Evolutionary conservation across 2,113 vertebrate genomes (phyloP), one percentile per base, ranked within the genome.

Genomic region (Pelecanus crispus): DNA sequence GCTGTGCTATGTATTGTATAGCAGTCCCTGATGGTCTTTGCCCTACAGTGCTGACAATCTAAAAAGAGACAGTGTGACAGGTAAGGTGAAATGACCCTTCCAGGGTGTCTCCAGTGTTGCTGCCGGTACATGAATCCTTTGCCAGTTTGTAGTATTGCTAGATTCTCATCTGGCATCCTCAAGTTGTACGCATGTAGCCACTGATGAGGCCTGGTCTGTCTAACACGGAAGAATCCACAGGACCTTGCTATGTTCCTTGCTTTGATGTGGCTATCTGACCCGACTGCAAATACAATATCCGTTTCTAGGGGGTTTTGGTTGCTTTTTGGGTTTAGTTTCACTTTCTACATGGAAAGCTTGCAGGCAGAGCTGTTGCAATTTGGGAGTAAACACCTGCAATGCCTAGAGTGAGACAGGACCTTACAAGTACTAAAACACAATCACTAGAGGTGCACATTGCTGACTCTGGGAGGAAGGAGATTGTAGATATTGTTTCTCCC

Each of bases 171-270:
- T 55, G 49, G 17, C 49, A 29, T 74, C 42, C 22, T 66, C 12
- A 12, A 22, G 22, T 21, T 53, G 68, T 26, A 29, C 2, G 2
- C 0, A 0, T 34, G 1, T 3, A 17, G 42, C 32, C 8, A n/a
- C 47, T 25, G 25, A 5, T 38, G 53, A 56, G 36, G 29, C 42
- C 20, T 36, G 29, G 44, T 34, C 62, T 80, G 6, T 49, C 38
- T 20, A 14, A 28, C 28, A 45, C 3, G 17, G 38, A 50, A 78
- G 45, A 61, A 75, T 71, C 63, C 40, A 11, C 4, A n/a, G 18
- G 21, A 61, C 25, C 11, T 61, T 28, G 14, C 17, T 15, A 1
- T 6, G 6, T 71, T 84, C 13, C 47, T 59, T 40, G 32, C 45
- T 88, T 77, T 44, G 26, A 36, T 26, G 49, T 55, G 21, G 8